Evolutionary conservation across 2,888 invertebrate species (phyloP).

Genomic region (Apamea crenata): DNA sequence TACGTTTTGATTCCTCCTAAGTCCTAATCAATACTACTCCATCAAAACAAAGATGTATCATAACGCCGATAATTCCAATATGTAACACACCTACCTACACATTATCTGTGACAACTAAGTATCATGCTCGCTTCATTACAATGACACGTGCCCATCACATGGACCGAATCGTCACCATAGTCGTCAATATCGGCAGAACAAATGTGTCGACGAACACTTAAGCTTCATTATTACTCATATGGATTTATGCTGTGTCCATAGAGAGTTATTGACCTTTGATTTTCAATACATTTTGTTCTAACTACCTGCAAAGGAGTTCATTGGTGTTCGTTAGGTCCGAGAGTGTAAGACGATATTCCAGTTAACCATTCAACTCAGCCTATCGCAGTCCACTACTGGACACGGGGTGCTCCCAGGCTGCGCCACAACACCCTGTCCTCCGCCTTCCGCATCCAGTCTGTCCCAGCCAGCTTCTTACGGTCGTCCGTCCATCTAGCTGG

Average conservation of each 20-base stretch:
- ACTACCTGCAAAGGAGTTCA: conserved; percentile 5
- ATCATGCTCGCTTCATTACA: conserved; percentile 39
- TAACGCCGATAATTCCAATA: conserved; percentile 1
- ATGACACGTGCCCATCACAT: conserved; percentile 27
- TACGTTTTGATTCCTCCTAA: neutral
- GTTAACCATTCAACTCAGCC: neutral
- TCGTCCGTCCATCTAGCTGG: too few species aligned
- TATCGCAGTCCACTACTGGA: too few species aligned
- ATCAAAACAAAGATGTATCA: conserved; percentile 21
- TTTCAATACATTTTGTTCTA: neutral
- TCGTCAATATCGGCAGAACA: conserved; percentile 31
- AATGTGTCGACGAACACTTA: conserved; percentile 43
- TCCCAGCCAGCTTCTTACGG: too few species aligned
- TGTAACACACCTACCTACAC: neutral
- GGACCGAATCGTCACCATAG: conserved; percentile 9
- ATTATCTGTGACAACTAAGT: conserved; percentile 24
- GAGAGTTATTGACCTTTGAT: conserved; percentile 25
- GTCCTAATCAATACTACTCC: neutral
- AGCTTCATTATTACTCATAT: conserved; percentile 26
- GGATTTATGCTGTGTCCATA: conserved; percentile 26
- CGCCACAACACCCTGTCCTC: too few species aligned
- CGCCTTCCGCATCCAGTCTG: too few species aligned
- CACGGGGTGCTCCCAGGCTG: too few species aligned
- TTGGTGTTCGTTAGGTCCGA: neutral
- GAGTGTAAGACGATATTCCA: neutral